phyloP scores from a whole-genome alignment of 2,113 vertebrate species.

The Catharus fuscescens region DNA sequence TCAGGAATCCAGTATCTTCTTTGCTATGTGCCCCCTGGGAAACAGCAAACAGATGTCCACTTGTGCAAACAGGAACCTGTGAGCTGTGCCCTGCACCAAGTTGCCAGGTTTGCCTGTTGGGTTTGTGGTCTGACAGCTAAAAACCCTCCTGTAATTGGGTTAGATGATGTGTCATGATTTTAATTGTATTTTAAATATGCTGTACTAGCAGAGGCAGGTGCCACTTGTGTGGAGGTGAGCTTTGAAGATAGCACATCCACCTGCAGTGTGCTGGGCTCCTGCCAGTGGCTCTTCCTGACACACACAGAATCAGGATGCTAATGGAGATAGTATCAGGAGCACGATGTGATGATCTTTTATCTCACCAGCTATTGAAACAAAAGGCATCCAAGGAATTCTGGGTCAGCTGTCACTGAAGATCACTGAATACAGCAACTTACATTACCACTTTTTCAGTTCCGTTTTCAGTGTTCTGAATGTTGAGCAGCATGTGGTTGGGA shows the following conservation, averaged over 20 bases:
- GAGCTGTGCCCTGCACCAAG: neutral
- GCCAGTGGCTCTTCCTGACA: neutral
- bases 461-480: neutral
- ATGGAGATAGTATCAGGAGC: neutral
- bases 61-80: rapidly evolving
- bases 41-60: neutral
- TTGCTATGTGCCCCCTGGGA: neutral
- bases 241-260: neutral
- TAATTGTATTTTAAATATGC: neutral
- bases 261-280: neutral
- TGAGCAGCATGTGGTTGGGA: neutral
- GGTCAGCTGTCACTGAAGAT: neutral
- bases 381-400: neutral
- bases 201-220: rapidly evolving
- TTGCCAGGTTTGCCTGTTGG: neutral
- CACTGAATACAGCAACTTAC: neutral
- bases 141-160: neutral
- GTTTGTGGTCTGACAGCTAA: neutral
- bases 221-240: neutral
- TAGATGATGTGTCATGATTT: neutral
- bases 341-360: neutral
- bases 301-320: neutral
- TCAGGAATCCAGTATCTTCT: neutral
- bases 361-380: neutral
- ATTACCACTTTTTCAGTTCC: neutral